A percentile compares a stretch with the other conserved stretches of the same genome.
phyloP scores from a whole-genome alignment of 2,888 invertebrate species.

The Drepana falcataria region DNA sequence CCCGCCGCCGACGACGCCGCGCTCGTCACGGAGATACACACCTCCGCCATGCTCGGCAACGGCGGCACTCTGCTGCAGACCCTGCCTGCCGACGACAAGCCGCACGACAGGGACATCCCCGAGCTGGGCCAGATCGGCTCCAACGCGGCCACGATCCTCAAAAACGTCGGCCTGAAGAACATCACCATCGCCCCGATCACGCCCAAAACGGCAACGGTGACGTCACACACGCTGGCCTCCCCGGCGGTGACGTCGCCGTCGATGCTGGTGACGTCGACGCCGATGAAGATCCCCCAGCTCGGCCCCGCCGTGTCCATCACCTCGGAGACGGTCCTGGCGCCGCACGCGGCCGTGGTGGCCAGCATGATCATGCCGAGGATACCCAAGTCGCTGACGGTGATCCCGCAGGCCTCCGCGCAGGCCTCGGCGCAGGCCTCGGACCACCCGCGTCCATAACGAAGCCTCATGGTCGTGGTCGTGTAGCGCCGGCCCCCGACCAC shows the following conservation, averaged over 20 bases:
- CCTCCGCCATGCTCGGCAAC: slow-evolving; percentile 58
- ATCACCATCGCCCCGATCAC: slow-evolving; percentile 72
- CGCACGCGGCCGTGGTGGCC: slow-evolving; percentile 38
- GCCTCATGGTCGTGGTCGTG: slow-evolving; percentile 49
- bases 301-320: slow-evolving; percentile 55
- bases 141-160: slow-evolving; percentile 65
- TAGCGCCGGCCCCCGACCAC: slow-evolving; percentile 39
- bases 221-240: slow-evolving; percentile 43
- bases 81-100: slow-evolving; percentile 34
- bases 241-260: slow-evolving; percentile 46
- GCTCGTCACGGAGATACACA: slow-evolving; percentile 58
- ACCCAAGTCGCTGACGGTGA: slow-evolving; percentile 89
- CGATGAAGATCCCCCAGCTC: slow-evolving; percentile 52
- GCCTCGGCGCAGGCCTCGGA: slow-evolving; percentile 21
- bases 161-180: slow-evolving; percentile 70
- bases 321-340: slow-evolving; percentile 42
- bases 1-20: slow-evolving; percentile 37
- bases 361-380: slow-evolving; percentile 84
- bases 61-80: slow-evolving; percentile 59
- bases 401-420: slow-evolving; percentile 79
- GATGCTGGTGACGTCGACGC: slow-evolving; percentile 40
- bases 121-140: slow-evolving; percentile 44
- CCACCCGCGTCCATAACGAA: slow-evolving; percentile 60
- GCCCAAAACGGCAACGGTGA: slow-evolving; percentile 59
- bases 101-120: slow-evolving; percentile 38